Evolutionary conservation across 2,797 vertebrate genomes (phyloP).

Genomic region (Sebastes itinus): DNA sequence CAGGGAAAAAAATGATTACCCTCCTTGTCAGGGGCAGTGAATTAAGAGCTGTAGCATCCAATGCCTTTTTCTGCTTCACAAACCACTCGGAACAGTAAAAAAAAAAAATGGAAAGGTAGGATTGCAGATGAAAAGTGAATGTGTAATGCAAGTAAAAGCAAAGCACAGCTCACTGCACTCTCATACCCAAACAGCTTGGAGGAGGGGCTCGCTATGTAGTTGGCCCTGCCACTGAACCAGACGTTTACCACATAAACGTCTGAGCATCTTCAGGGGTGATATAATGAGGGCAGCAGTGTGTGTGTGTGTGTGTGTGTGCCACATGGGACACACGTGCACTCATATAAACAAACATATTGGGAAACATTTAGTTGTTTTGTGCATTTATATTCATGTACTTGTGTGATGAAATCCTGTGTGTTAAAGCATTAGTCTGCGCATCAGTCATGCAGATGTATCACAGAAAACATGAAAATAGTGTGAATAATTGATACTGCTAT

Average conservation of each 20-base stretch:
- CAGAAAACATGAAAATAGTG: not conserved
- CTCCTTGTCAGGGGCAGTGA: slow-evolving; percentile 20
- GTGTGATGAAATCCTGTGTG: not conserved
- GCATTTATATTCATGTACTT: not conserved
- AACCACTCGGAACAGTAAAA: not conserved
- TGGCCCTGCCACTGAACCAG: slow-evolving; percentile 16
- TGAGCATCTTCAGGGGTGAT: slow-evolving; percentile 17
- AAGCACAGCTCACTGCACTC: slow-evolving; percentile 8
- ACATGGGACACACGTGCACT: not conserved
- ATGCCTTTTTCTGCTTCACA: slow-evolving; percentile 31
- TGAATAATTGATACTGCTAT: not conserved
- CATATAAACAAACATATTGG: not conserved
- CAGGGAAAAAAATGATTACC: slow-evolving; percentile 48
- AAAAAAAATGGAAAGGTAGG: not conserved
- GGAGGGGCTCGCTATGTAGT: not conserved
- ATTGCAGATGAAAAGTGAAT: slow-evolving; percentile 18
- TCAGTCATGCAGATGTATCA: not conserved
- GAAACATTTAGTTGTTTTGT: not conserved
- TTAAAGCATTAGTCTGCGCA: not conserved
- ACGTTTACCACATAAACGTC: slow-evolving; percentile 32
- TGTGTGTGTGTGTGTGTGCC: not conserved
- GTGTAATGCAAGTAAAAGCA: slow-evolving; percentile 8
- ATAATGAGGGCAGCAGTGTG: slow-evolving; percentile 13
- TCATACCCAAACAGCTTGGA: not conserved
- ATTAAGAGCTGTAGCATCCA: slow-evolving; percentile 27